Evolutionary conservation across 2,888 invertebrate genomes (phyloP).

Genomic region (Pecten maximus): DNA sequence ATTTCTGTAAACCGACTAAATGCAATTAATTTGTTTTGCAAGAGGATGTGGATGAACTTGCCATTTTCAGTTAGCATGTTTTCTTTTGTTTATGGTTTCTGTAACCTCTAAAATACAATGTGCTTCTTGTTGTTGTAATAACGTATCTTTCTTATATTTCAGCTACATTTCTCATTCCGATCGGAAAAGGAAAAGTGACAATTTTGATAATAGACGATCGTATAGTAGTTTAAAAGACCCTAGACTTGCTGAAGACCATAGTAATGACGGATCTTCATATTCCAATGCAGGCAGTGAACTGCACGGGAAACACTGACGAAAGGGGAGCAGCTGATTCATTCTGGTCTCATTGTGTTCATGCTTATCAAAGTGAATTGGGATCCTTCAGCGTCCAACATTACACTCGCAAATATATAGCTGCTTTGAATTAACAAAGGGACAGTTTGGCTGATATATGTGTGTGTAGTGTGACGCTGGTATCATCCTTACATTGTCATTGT

Average conservation of each 20-base stretch:
- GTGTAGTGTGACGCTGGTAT: not conserved
- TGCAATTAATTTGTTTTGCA: no score
- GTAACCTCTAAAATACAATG: no score
- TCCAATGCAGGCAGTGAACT: not conserved
- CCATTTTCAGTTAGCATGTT: no score
- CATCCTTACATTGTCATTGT: not conserved
- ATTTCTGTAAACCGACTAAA: no score
- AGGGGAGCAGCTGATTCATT: constrained; percentile 25
- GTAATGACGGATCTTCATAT: constrained; percentile 11
- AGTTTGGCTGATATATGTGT: not conserved
- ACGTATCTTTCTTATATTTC: constrained; percentile 56
- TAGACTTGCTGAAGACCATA: constrained; percentile 58
- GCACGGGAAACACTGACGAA: constrained; percentile 10
- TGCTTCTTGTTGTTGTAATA: no score
- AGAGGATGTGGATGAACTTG: no score
- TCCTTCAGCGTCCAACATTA: not conserved
- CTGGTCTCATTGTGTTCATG: constrained; percentile 23
- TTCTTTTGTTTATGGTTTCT: no score
- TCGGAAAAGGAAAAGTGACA: constrained; percentile 67
- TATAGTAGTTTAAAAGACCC: constrained; percentile 67
- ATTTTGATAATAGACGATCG: constrained; percentile 58
- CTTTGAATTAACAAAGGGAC: no score
- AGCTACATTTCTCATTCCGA: constrained; percentile 63
- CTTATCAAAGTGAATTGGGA: not conserved
- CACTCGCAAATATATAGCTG: not conserved